phyloP scores from a whole-genome alignment of 1,140 invertebrate genomes.

The Nasonia longicornis region DNA sequence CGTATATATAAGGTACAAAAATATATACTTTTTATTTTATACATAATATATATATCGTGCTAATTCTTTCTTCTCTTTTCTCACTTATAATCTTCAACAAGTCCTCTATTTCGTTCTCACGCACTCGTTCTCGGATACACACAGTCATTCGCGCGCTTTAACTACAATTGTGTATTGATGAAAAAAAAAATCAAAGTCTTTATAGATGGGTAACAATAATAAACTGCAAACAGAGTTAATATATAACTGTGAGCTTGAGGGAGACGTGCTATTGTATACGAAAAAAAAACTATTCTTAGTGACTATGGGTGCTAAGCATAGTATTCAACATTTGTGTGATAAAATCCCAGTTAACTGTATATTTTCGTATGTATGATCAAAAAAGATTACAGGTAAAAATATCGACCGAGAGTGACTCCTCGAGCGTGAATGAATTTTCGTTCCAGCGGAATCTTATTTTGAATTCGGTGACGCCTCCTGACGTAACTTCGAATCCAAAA shows the following conservation, averaged over 20 bases:
- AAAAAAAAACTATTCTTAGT: conserved; percentile 38
- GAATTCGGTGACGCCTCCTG: too few relatives aligned
- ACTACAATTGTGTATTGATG: conserved; percentile 37
- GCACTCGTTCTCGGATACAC: conserved; percentile 10
- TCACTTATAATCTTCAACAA: conserved; percentile 33
- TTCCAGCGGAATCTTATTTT: too few relatives aligned
- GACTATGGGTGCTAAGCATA: conserved; percentile 34
- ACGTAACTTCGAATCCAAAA: too few relatives aligned
- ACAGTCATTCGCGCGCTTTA: conserved; percentile 17
- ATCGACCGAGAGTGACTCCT: neutral
- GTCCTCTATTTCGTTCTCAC: neutral
- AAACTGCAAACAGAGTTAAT: conserved; percentile 37
- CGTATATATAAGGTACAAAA: conserved; percentile 51
- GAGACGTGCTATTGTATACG: conserved; percentile 15
- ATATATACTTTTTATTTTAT: conserved; percentile 54
- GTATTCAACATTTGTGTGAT: conserved; percentile 15
- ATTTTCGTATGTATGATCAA: conserved; percentile 10
- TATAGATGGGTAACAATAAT: conserved; percentile 45
- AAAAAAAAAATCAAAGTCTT: conserved; percentile 31
- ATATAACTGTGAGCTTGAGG: neutral
- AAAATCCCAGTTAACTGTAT: conserved; percentile 17
- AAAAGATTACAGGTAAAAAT: neutral
- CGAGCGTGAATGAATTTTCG: neutral
- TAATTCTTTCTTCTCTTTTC: conserved; percentile 48
- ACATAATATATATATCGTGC: conserved; percentile 47